A percentile compares a stretch with the other conserved stretches of the same genome.
These are phyloP conservation scores for Ptychoptera contaminata DNA, from an alignment of 2,888 invertebrate species.

Conservation along the genomic window DNA sequence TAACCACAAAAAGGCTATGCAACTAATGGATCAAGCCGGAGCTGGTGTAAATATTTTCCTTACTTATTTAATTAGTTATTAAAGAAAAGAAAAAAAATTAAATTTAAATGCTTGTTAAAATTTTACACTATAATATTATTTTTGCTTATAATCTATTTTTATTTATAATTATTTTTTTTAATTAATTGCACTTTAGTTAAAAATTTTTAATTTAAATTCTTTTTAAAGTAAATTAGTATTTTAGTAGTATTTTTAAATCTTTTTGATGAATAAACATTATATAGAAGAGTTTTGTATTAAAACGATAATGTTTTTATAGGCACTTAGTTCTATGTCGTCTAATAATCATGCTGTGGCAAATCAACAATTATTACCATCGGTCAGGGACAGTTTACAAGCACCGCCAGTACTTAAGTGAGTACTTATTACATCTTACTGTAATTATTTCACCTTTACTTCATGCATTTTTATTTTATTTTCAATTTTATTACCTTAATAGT, in stretches of 20 bases:
- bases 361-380: conserved; percentile 46
- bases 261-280: neutral
- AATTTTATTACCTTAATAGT: no score
- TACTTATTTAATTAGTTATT: neutral
- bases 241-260: neutral
- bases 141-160: no score
- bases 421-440: no score
- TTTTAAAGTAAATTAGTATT: neutral
- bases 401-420: conserved; percentile 39
- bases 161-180: no score
- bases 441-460: no score
- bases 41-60: conserved; percentile 67
- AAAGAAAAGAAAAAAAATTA: neutral
- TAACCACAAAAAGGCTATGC: conserved; percentile 57
- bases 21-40: conserved; percentile 81
- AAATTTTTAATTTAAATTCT: no score
- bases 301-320: conserved; percentile 16
- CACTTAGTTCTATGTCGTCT: conserved; percentile 42
- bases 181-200: no score
- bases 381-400: conserved; percentile 44
- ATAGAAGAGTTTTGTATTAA: neutral
- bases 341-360: conserved; percentile 38
- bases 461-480: neutral
- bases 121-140: no score
- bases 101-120: conserved; percentile 6